phyloP scores from a whole-genome alignment of 2,888 invertebrate genomes.

The Loripinus fragilis region DNA sequence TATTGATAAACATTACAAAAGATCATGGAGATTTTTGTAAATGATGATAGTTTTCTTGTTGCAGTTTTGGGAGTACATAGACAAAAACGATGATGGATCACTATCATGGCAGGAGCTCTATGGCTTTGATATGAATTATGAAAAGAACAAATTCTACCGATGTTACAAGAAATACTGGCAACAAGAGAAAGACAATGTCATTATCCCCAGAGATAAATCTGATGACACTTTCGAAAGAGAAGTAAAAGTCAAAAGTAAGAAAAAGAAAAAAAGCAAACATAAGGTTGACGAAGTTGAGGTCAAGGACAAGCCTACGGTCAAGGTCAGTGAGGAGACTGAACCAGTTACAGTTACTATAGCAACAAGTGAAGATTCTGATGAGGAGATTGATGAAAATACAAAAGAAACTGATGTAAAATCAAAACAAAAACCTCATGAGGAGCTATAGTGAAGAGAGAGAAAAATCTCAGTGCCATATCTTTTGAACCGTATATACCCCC shows the following conservation, averaged over 20 bases:
- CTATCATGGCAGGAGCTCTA: constrained; percentile 59
- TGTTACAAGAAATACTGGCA: neutral
- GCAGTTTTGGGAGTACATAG: constrained; percentile 53
- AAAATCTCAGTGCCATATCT: too few relatives aligned
- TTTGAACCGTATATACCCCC: too few relatives aligned
- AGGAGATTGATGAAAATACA: too few relatives aligned
- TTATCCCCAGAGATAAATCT: too few relatives aligned
- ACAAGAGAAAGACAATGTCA: too few relatives aligned
- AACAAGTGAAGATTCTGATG: neutral
- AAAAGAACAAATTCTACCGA: neutral
- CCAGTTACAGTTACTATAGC: neutral
- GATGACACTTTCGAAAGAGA: too few relatives aligned
- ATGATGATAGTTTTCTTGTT: neutral
- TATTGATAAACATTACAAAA: too few relatives aligned
- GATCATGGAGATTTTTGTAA: too few relatives aligned
- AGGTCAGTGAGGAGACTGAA: neutral
- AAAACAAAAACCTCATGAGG: too few relatives aligned
- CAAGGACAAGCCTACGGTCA: too few relatives aligned
- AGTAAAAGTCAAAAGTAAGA: neutral
- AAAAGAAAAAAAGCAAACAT: neutral
- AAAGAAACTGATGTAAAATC: too few relatives aligned
- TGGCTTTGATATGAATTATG: constrained; percentile 47
- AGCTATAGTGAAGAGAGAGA: too few relatives aligned
- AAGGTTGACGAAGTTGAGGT: neutral
- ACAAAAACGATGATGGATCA: constrained; percentile 44